These are phyloP conservation scores for Amniataba percoides DNA, from an alignment of 2,797 vertebrate species.

Conservation along the genomic window DNA sequence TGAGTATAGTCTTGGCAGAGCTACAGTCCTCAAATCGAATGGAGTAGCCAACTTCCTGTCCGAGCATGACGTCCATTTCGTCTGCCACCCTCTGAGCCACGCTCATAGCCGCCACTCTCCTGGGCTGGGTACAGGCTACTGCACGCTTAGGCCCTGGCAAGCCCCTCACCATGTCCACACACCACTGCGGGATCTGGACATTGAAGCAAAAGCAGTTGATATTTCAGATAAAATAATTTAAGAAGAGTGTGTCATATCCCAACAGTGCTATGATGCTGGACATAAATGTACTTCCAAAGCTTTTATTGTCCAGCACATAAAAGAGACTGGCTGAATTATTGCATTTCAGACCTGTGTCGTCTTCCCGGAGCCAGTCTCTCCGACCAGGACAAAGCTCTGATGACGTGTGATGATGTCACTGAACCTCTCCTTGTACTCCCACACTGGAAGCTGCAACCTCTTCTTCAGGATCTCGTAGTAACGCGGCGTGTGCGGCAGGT, in stretches of 20 bases:
- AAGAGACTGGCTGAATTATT: slow-evolving; percentile 14
- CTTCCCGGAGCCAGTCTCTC: slow-evolving; percentile 98
- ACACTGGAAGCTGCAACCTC: slow-evolving; percentile 95
- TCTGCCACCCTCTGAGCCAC: slow-evolving; percentile 98
- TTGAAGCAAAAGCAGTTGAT: slow-evolving; percentile 17
- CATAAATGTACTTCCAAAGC: background rate
- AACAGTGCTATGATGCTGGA: background rate
- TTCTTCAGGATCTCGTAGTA: slow-evolving; percentile 98
- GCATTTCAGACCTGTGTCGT: slow-evolving; percentile 92
- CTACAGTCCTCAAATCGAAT: slow-evolving; percentile 99
- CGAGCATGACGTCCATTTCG: slow-evolving; percentile 99
- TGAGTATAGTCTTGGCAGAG: slow-evolving; percentile 97
- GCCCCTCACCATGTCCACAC: slow-evolving; percentile 95
- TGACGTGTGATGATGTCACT: slow-evolving; percentile 94
- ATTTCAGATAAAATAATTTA: background rate
- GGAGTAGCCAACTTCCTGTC: slow-evolving; percentile 98
- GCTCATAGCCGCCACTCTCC: slow-evolving; percentile 98
- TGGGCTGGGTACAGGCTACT: slow-evolving; percentile 97
- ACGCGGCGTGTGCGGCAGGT: slow-evolving; percentile 96
- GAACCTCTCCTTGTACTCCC: slow-evolving; percentile 99
- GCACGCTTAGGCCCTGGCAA: slow-evolving; percentile 94
- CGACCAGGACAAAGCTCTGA: slow-evolving; percentile 96
- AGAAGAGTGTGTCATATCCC: background rate
- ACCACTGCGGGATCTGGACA: slow-evolving; percentile 97
- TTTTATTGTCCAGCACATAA: background rate